These are phyloP conservation scores for Podarcis siculus DNA, from an alignment of 2,797 vertebrate species.

Conservation along the genomic window DNA sequence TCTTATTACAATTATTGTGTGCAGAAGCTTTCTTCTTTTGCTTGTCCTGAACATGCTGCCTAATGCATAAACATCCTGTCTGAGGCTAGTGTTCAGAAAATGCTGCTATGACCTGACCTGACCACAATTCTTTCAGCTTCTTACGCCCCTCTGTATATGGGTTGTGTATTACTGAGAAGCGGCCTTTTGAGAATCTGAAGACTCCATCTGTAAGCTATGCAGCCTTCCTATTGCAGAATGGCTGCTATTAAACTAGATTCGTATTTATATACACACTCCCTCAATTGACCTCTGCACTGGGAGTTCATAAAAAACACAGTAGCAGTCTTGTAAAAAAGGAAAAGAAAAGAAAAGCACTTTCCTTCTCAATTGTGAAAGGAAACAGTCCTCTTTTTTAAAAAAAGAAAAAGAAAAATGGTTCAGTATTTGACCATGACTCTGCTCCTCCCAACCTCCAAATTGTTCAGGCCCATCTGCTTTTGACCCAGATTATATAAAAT, in stretches of 20 bases:
- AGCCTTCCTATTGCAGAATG: background rate
- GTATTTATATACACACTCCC: background rate
- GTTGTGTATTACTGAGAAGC: background rate
- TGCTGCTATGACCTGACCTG: too few relatives aligned
- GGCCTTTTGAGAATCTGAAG: background rate
- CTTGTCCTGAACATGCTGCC: too few relatives aligned
- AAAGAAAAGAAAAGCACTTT: background rate
- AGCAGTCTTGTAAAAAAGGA: background rate
- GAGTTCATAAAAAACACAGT: background rate
- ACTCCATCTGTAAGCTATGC: background rate
- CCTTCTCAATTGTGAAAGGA: background rate
- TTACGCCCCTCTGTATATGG: too few relatives aligned
- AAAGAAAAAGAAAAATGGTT: background rate
- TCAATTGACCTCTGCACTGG: background rate
- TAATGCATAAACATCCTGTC: too few relatives aligned
- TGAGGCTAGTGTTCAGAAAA: too few relatives aligned
- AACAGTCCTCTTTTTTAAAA: too few relatives aligned
- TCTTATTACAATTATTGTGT: too few relatives aligned
- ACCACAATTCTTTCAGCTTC: too few relatives aligned
- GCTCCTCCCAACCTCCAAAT: background rate
- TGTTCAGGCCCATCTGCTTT: background rate
- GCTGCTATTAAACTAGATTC: background rate
- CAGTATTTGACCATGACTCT: background rate
- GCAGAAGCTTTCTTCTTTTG: too few relatives aligned
- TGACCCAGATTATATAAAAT: background rate